A percentile compares a stretch with the other conserved stretches of the same genome.
Conservation (phyloP, 2,797 vertebrate species). For the Etheostoma nigrum region DNA sequence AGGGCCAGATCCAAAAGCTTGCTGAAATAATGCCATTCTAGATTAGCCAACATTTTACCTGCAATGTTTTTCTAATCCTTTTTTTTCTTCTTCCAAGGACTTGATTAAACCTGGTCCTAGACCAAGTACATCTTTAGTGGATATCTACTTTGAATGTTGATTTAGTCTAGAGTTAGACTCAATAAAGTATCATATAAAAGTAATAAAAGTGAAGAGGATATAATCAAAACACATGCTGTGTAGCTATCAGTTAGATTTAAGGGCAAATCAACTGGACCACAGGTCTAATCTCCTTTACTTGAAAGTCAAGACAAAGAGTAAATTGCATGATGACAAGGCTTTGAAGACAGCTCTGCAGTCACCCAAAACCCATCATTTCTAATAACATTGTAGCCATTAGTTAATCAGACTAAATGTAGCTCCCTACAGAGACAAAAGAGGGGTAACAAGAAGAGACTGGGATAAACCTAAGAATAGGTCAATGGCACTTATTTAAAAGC, state of each 20-base stretch:
- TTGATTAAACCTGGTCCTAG: background rate
- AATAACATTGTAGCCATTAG: slow-evolving; percentile 91
- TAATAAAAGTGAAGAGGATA: slow-evolving; percentile 38
- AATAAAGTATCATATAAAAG: slow-evolving; percentile 76
- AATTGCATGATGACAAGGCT: slow-evolving; percentile 86
- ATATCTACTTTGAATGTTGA: background rate
- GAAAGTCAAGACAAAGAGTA: slow-evolving; percentile 83
- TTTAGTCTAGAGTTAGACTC: background rate
- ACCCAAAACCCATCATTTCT: slow-evolving; percentile 85
- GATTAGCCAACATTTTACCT: slow-evolving; percentile 37
- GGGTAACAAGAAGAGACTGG: slow-evolving; percentile 68
- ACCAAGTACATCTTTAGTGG: background rate
- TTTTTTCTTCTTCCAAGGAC: background rate
- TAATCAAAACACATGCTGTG: slow-evolving; percentile 39
- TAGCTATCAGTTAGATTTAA: slow-evolving; percentile 56
- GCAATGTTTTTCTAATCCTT: background rate
- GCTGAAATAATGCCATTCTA: slow-evolving; percentile 56
- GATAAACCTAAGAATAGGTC: slow-evolving; percentile 73
- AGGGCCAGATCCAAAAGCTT: slow-evolving; percentile 63
- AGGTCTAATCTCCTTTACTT: slow-evolving; percentile 90
- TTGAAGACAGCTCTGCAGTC: slow-evolving; percentile 83
- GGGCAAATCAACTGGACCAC: slow-evolving; percentile 82
- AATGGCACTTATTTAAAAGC: slow-evolving; percentile 76
- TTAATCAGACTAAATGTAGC: slow-evolving; percentile 90
- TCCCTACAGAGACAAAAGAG: slow-evolving; percentile 86